Evolutionary conservation across 2,113 vertebrate species (phyloP).

Genomic region (Haliaeetus leucogaster): DNA sequence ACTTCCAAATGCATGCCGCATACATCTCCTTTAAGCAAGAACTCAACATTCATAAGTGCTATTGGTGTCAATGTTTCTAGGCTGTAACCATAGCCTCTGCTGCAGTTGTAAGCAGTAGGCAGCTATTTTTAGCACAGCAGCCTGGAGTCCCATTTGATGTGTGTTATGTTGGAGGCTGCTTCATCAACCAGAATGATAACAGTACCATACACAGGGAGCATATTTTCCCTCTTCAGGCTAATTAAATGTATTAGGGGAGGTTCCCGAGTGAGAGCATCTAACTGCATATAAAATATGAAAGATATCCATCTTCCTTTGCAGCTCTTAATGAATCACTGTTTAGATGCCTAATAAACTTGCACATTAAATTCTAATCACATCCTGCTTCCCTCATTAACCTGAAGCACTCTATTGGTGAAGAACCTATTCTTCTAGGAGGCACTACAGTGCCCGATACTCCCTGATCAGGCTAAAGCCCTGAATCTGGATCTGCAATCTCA

Average conservation of each 20-base stretch:
- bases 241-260: not conserved
- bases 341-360: not conserved
- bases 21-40: not conserved
- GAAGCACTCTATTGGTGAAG: not conserved
- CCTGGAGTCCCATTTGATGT: not conserved
- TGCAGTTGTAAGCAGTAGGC: not conserved
- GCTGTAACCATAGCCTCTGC: not conserved
- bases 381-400: not conserved
- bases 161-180: not conserved
- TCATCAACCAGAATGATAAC: accelerated
- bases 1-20: accelerated
- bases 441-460: not conserved
- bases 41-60: accelerated
- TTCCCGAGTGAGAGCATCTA: not conserved
- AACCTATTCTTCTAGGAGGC: not conserved
- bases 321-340: not conserved
- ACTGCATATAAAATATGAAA: not conserved
- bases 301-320: not conserved
- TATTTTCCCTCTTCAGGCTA: not conserved
- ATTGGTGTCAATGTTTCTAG: not conserved
- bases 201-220: not conserved
- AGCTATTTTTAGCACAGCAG: conserved; percentile 1
- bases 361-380: not conserved
- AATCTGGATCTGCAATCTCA: not conserved
- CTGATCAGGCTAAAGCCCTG: not conserved